phyloP scores from a whole-genome alignment of 2,888 invertebrate genomes.

The Noctua janthe region DNA sequence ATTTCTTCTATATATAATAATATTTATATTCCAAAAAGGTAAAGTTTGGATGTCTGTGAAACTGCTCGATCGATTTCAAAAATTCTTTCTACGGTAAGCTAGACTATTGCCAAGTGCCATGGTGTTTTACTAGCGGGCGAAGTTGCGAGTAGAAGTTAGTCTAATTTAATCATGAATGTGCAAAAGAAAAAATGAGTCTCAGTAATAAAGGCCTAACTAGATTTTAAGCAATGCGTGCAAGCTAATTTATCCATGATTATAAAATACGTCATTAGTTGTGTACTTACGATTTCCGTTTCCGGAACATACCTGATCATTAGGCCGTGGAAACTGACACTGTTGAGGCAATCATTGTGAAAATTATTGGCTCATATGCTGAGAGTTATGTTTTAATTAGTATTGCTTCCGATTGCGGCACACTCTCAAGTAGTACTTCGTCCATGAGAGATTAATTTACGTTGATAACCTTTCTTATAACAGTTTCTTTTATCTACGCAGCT shows the following conservation, averaged over 20 bases:
- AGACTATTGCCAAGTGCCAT: too few relatives aligned
- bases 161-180: background rate
- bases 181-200: background rate
- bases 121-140: too few relatives aligned
- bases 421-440: background rate
- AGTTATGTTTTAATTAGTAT: conserved; percentile 38
- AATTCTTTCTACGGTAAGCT: background rate
- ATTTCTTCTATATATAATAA: too few relatives aligned
- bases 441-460: background rate
- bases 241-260: conserved; percentile 29
- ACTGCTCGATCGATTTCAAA: background rate
- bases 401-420: conserved; percentile 31
- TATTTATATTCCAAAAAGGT: too few relatives aligned
- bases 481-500: background rate
- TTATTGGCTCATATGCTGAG: conserved; percentile 25
- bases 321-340: conserved; percentile 45
- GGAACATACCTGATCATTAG: conserved; percentile 40
- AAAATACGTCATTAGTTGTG: conserved; percentile 48
- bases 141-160: background rate
- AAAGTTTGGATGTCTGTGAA: background rate
- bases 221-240: conserved; percentile 29
- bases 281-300: conserved; percentile 58
- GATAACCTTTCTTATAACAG: background rate
- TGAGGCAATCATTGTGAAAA: conserved; percentile 38
- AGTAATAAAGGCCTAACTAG: conserved; percentile 1